Conservation (phyloP, 2,888 invertebrate species). For the Parelbella ahira region DNA sequence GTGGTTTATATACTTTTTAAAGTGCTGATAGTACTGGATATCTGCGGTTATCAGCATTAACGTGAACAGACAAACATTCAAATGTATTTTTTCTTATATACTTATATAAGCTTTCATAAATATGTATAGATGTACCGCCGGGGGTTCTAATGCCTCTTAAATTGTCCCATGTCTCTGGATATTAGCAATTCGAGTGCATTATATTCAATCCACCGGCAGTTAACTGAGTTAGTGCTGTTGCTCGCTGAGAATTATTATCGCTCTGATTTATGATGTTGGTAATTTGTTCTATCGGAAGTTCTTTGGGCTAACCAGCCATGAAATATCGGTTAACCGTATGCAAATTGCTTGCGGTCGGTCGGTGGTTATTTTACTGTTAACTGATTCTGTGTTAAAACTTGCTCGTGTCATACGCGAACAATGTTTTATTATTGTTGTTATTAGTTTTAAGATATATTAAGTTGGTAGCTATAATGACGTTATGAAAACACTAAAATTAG, state of each 20-base stretch:
- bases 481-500: conserved; percentile 6
- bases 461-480: too few relatives aligned
- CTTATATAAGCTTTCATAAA: too few relatives aligned
- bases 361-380: conserved; percentile 39
- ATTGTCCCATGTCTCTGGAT: conserved; percentile 42
- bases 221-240: conserved; percentile 43
- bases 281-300: conserved; percentile 58
- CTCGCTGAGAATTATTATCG: conserved; percentile 41
- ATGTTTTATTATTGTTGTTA: too few relatives aligned
- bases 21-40: too few relatives aligned
- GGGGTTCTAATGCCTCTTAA: conserved; percentile 60
- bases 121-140: conserved; percentile 60
- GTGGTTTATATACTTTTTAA: too few relatives aligned
- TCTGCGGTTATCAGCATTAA: too few relatives aligned
- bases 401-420: too few relatives aligned
- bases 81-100: too few relatives aligned
- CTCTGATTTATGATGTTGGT: conserved; percentile 53
- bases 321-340: conserved; percentile 35
- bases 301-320: conserved; percentile 39
- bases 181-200: conserved; percentile 54
- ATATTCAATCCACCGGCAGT: conserved; percentile 57
- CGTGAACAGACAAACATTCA: too few relatives aligned
- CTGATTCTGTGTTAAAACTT: conserved; percentile 19
- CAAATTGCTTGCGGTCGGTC: conserved; percentile 30
- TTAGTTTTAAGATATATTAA: too few relatives aligned